Evolutionary conservation across 2,113 vertebrate genomes (phyloP).

Genomic region (Cinclus cinclus): DNA sequence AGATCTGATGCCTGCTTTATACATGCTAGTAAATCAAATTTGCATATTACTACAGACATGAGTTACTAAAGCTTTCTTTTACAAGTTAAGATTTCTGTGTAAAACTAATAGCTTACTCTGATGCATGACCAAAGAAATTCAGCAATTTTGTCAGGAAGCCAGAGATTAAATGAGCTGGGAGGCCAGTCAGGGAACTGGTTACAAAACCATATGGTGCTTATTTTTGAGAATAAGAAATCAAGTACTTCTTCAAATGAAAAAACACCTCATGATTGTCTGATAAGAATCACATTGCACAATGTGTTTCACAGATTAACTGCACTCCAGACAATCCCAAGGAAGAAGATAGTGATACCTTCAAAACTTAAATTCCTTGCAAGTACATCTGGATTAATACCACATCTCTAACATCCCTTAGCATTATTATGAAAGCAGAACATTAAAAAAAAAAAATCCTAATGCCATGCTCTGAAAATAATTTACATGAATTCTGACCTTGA

Average conservation of each 20-base stretch:
- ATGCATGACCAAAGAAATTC: slow-evolving; percentile 42
- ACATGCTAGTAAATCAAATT: slow-evolving; percentile 43
- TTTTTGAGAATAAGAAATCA: slow-evolving; percentile 67
- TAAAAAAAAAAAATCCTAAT: not conserved
- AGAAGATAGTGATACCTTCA: not conserved
- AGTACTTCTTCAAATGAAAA: slow-evolving; percentile 53
- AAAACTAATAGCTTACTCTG: slow-evolving; percentile 49
- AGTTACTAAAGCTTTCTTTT: slow-evolving; percentile 55
- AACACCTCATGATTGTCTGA: slow-evolving; percentile 49
- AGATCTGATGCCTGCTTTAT: slow-evolving; percentile 14
- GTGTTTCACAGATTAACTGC: slow-evolving; percentile 28
- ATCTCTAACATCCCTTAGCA: not conserved
- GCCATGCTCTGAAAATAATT: not conserved
- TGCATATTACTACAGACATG: slow-evolving; percentile 25
- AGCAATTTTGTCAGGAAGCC: slow-evolving; percentile 59
- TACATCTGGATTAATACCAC: not conserved
- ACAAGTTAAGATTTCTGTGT: slow-evolving; percentile 38
- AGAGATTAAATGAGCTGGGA: slow-evolving; percentile 55
- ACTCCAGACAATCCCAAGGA: slow-evolving; percentile 28
- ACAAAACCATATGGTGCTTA: slow-evolving; percentile 68
- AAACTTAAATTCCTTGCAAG: not conserved
- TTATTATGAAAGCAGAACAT: not conserved
- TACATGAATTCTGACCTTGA: slow-evolving; percentile 19
- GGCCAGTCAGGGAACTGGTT: slow-evolving; percentile 44
- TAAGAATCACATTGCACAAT: slow-evolving; percentile 47